Evolutionary conservation across 2,888 invertebrate genomes (phyloP), one percentile per base, ranked within the genome.

Genomic region (Rhagonycha fulva): DNA sequence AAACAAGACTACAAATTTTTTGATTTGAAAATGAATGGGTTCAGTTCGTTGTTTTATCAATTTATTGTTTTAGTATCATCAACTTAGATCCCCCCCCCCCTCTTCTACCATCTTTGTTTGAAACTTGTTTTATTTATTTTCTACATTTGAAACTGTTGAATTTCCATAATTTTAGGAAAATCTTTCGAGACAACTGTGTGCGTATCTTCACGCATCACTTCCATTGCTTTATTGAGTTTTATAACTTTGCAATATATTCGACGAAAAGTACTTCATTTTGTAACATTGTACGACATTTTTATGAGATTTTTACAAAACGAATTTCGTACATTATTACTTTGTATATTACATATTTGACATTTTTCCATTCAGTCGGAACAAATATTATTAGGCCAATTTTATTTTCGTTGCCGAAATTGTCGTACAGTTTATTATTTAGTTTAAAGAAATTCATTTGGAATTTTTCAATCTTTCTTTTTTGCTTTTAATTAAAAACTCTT

Each of bases 281-380:
- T 47, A 47, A 47, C 47, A 47, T 47, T n/a, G 47, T n/a, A 47
- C 47, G 47, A 47, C 47, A 47, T 47, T 47, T 47, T 47, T 47
- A 47, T 47, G 47, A 47, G 47, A 47, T 47, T 47, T 47, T 47
- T 66, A 66, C 63, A 66, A 66, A 66, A 66, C 26, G 63, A 66
- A 66, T 24, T 26, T 66, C 26, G 24, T 19, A 24, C 26, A 26
- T 66, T 66, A 66, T 66, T 66, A 66, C 63, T 24, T 66, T 19
- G 63, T 66, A 66, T 66, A 66, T 66, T 66, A 66, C 63, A 66
- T 66, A 66, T 66, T 66, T 66, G 63, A 66, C 26, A 66, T 66
- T 66, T 66, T 66, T 66, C 63, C 63, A 24, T 66, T 66, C 12
- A 24, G n/a, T 26, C n/a, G 63, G 63, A 66, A 66, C 63, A 66